Base-by-base conservation (phyloP, 1,140 invertebrate genomes). In the Dendroctonus valens region DNA sequence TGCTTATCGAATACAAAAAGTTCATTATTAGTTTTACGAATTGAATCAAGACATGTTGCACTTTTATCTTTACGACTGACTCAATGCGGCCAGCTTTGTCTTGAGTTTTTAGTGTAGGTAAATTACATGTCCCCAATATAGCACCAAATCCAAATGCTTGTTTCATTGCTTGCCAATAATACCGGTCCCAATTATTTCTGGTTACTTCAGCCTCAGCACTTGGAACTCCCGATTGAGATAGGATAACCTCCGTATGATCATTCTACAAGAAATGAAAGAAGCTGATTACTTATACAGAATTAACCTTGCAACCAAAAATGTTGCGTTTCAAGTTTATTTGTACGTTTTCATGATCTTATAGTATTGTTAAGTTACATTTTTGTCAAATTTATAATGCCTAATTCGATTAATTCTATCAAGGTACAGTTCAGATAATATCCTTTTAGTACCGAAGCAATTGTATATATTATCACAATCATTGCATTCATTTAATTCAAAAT, bases 131-230 rank as follows among this genome's bases (percentile, higher is more conserved):
- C 66, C 5, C 44, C 54, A 14, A 51, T 73, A 90, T 89, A 7
- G 86, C 87, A 38, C 93, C 94, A 78, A 93, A 97, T 41, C 94
- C 94, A 80, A 97, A 97, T 0, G 91, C 90, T 75, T 91, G 85
- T 80, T 93, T 95, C 73, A 98, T 96, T 66, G 92, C 86, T 71
- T 94, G 87, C 87, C 93, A 97, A 77, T 97, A 97, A 80, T 96
- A 96, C 55, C 89, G 83, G 65, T 89, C 84, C 95, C 95, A 97
- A 73, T 97, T 96, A 67, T 89, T 85, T 74, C 84, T 86, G 11
- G 94, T 97, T 50, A 86, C 84, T 37, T 93, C 90, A 59, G 87
- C 85, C 74, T 97, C 93, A 15, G 83, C 84, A 42, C 83, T 73
- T 5, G 94, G 94, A 51, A 97, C 88, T 41, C 89, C 89, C 3